Percentiles rank a stretch among this genome's conserved stretches.
These are phyloP conservation scores for Drosophila pandora DNA, from an alignment of 1,140 invertebrate genomes.

Conservation along the genomic window DNA sequence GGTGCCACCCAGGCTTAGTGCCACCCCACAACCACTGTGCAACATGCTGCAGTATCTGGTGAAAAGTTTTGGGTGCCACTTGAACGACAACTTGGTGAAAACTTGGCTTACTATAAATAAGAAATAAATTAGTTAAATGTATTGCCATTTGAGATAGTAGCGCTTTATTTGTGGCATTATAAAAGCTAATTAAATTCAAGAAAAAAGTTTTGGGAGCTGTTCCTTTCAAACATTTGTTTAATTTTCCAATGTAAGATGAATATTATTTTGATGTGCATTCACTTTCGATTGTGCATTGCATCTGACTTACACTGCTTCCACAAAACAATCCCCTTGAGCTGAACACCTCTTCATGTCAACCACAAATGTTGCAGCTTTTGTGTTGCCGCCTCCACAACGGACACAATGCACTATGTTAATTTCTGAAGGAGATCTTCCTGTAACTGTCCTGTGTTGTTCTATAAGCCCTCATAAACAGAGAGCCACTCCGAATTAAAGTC, in stretches of 20 bases:
- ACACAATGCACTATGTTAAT: slow-evolving; percentile 50
- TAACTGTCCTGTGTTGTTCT: slow-evolving; percentile 16
- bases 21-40: slow-evolving; percentile 28
- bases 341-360: slow-evolving; percentile 38
- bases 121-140: slow-evolving; percentile 38
- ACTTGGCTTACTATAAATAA: slow-evolving; percentile 39
- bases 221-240: no score
- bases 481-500: slow-evolving; percentile 63
- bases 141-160: neutral
- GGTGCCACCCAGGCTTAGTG: slow-evolving; percentile 1
- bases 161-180: neutral
- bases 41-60: slow-evolving; percentile 5
- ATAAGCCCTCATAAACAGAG: slow-evolving; percentile 31
- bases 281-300: slow-evolving; percentile 4
- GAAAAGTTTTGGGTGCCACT: slow-evolving; percentile 38
- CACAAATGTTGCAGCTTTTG: slow-evolving; percentile 42
- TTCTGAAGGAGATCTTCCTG: slow-evolving; percentile 29
- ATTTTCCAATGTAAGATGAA: no score
- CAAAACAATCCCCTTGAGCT: slow-evolving; percentile 4
- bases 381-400: slow-evolving; percentile 9
- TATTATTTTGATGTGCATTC: neutral
- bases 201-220: neutral
- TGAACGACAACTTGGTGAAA: slow-evolving; percentile 21
- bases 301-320: slow-evolving; percentile 8
- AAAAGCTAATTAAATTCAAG: neutral